These are phyloP conservation scores for Cassiopea xamachana DNA, from an alignment of 30 jellyfish, hydroid and myxozoan species.

Conservation along the genomic window DNA sequence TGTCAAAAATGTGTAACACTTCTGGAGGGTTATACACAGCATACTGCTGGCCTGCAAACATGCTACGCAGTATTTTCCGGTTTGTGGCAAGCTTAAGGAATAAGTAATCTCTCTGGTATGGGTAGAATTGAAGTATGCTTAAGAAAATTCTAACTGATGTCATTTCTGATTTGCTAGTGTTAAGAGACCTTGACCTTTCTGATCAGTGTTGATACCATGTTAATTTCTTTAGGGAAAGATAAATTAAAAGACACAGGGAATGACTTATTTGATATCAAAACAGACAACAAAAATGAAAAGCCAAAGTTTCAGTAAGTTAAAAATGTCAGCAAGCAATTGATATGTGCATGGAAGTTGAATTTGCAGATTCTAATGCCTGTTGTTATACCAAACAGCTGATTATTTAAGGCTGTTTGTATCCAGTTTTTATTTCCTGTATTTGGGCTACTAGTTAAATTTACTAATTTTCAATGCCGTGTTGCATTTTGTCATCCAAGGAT, in stretches of 20 bases:
- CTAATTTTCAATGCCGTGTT: too few relatives aligned
- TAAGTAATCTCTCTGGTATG: too few relatives aligned
- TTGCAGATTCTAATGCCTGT: not conserved
- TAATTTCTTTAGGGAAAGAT: conserved; percentile 60
- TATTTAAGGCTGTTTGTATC: not conserved
- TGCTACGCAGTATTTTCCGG: too few relatives aligned
- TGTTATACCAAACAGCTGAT: not conserved
- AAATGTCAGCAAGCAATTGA: not conserved
- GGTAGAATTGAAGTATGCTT: not conserved
- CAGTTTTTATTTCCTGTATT: too few relatives aligned
- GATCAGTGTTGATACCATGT: not conserved
- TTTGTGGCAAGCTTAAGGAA: too few relatives aligned
- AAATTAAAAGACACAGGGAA: conserved; percentile 59
- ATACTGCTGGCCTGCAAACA: too few relatives aligned
- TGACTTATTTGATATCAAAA: conserved; percentile 73
- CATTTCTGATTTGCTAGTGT: too few relatives aligned
- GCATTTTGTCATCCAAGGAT: too few relatives aligned
- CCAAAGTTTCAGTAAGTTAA: conserved; percentile 41
- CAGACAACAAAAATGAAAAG: conserved; percentile 30
- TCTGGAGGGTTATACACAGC: too few relatives aligned
- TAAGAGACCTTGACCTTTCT: not conserved
- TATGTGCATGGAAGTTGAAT: too few relatives aligned
- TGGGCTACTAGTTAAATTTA: too few relatives aligned
- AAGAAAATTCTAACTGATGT: not conserved
- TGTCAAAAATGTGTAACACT: too few relatives aligned